Conservation (phyloP, 2,797 vertebrate species). For the Parambassis ranga region DNA sequence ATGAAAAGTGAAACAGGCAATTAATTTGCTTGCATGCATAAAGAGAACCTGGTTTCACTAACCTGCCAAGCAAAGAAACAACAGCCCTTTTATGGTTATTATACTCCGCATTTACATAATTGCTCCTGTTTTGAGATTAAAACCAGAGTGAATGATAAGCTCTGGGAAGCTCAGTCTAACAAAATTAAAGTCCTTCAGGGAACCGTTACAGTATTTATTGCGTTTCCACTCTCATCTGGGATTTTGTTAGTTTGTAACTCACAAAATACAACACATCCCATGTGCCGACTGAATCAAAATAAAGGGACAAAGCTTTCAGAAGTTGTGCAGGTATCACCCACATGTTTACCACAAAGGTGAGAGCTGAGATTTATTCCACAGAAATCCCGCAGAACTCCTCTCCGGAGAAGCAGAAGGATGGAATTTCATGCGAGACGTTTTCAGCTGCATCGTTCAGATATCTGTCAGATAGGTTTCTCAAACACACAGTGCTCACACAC, state of each 20-base stretch:
- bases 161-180: conserved; percentile 17
- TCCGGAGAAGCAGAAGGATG: background rate
- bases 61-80: conserved; percentile 25
- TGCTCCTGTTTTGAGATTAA: conserved; percentile 11
- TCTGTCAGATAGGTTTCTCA: conserved; percentile 31
- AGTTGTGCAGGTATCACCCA: background rate
- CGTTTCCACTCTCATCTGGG: background rate
- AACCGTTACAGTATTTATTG: background rate
- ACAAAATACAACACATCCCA: background rate
- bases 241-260: background rate
- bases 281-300: background rate
- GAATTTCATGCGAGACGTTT: conserved; percentile 11
- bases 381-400: conserved; percentile 10
- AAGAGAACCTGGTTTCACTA: conserved; percentile 6
- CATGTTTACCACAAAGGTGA: conserved; percentile 12
- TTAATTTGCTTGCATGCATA: conserved; percentile 8
- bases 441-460: conserved; percentile 15
- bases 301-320: background rate
- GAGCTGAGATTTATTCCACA: conserved; percentile 1
- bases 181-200: conserved; percentile 12
- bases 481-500: background rate
- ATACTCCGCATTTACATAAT: conserved; percentile 43
- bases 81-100: conserved; percentile 12
- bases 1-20: conserved; percentile 4
- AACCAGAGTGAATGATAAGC: conserved; percentile 28